Base-by-base conservation (phyloP, 2,888 invertebrate genomes). In the Fragum sueziense region DNA sequence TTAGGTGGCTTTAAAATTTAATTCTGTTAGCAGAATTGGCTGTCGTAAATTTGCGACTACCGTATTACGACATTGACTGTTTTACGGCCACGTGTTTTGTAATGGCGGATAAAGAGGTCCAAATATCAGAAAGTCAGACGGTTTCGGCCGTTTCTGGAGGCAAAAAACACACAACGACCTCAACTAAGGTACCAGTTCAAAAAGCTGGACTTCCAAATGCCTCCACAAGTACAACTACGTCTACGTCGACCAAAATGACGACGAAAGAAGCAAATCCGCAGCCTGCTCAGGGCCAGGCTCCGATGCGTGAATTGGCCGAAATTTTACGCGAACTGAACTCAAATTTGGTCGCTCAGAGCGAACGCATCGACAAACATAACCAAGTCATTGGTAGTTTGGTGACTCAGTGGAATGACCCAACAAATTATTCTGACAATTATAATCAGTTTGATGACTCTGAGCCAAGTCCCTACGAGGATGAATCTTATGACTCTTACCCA, bases 101-200 rank as follows among this genome's bases (percentile, higher is more conserved):
- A 34, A 72, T 72, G 72, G 62, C 62, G 41, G 62, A 72, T 31
- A 72, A 61, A 29, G 72, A 72, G n/a, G 62, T 72, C 3, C 72
- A 72, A 29, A 72, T 62, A 20, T 61, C 11, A 6, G 62, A 72
- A 33, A 29, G 27, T 14, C 7, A 33, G 1, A 31, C 62, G 62
- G 62, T 47, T 72, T 72, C 62, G 72, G 72, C 62, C 51, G 72
- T 62, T 62, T 59, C 72, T 17, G 22, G 47, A 1, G 61, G 37
- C 6, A 72, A 72, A 22, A 61, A 72, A 25, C 2, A 11, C 9
- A 22, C 14, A 4, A 22, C 70, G 17, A 34, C 47, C 25, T 25
- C 59, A 20, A 22, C 70, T 29, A 34, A 57, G 37, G 25, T 25
- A 54, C 25, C 69, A 9, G 47, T 37, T n/a, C 52, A 14, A 41